A percentile compares a stretch with the other conserved stretches of the same genome.
These are phyloP conservation scores for Anas acuta DNA, from an alignment of 2,797 vertebrate species.

Conservation along the genomic window DNA sequence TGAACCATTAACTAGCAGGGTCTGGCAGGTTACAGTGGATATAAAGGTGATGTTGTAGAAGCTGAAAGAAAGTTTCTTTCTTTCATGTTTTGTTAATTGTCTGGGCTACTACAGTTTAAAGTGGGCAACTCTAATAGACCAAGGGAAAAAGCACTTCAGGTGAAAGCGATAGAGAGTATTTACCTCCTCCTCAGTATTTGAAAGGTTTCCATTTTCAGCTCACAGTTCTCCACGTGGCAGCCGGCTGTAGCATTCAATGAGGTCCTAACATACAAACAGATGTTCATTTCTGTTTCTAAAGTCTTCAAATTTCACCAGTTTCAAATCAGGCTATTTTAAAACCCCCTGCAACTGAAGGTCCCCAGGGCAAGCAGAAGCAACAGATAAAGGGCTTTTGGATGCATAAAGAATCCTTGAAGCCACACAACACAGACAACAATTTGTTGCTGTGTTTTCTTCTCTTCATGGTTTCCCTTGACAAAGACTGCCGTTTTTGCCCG, in stretches of 20 bases:
- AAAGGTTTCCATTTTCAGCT: background rate
- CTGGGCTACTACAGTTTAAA: background rate
- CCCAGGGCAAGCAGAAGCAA: background rate
- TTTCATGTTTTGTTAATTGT: background rate
- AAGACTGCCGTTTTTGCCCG: background rate
- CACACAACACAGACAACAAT: background rate
- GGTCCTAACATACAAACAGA: background rate
- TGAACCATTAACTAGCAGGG: background rate
- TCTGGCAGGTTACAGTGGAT: background rate
- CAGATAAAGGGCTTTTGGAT: background rate
- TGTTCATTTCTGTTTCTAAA: background rate
- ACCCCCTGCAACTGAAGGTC: background rate
- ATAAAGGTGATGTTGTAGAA: background rate
- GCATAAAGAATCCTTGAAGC: background rate
- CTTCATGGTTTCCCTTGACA: background rate
- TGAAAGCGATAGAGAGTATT: background rate
- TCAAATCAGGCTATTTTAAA: background rate
- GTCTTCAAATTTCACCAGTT: background rate
- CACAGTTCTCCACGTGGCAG: background rate
- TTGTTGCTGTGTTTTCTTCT: slow-evolving; percentile 7
- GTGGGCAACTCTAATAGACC: background rate
- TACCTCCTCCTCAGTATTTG: background rate
- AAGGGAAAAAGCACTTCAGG: background rate
- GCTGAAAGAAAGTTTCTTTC: background rate
- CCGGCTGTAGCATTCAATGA: background rate